These are phyloP conservation scores for Sebastes glaucus DNA, from an alignment of 2,797 vertebrate species.

Conservation along the genomic window DNA sequence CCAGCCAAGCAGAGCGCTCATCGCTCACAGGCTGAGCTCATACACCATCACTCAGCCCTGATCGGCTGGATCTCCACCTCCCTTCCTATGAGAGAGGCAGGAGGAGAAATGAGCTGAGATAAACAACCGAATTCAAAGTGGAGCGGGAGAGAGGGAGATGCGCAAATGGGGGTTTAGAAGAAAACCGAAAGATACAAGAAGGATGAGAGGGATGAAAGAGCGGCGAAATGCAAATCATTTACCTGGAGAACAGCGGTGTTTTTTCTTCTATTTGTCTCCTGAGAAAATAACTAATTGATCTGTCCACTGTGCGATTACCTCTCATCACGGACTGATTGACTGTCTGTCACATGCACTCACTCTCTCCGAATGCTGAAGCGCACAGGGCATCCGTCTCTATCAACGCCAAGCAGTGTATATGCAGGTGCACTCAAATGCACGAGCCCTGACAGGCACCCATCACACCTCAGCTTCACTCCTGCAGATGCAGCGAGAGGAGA, in stretches of 20 bases:
- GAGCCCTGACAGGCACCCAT: conserved; percentile 63
- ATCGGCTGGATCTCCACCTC: conserved; percentile 69
- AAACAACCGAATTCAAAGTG: conserved; percentile 67
- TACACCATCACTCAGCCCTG: conserved; percentile 71
- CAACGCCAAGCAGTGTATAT: conserved; percentile 36
- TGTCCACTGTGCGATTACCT: conserved; percentile 78
- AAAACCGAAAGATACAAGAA: conserved; percentile 41
- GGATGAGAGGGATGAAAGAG: conserved; percentile 52
- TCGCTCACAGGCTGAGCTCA: conserved; percentile 61
- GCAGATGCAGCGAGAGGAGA: conserved; percentile 59
- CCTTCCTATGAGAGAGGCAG: conserved; percentile 55
- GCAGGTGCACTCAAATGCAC: background rate
- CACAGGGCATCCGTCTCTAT: conserved; percentile 75
- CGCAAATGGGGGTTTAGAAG: background rate
- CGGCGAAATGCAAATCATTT: conserved; percentile 55
- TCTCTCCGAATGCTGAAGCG: conserved; percentile 68
- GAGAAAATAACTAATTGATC: conserved; percentile 81
- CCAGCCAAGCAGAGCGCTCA: conserved; percentile 46
- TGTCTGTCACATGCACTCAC: conserved; percentile 73
- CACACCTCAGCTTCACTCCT: conserved; percentile 58
- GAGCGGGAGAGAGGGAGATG: conserved; percentile 33
- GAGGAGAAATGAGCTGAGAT: conserved; percentile 64
- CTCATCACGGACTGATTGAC: conserved; percentile 81
- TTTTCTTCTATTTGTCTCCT: conserved; percentile 61
- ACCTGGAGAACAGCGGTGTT: conserved; percentile 53